Evolutionary conservation across 2,113 vertebrate species (phyloP).

Genomic region (Phyllostomus discolor): DNA sequence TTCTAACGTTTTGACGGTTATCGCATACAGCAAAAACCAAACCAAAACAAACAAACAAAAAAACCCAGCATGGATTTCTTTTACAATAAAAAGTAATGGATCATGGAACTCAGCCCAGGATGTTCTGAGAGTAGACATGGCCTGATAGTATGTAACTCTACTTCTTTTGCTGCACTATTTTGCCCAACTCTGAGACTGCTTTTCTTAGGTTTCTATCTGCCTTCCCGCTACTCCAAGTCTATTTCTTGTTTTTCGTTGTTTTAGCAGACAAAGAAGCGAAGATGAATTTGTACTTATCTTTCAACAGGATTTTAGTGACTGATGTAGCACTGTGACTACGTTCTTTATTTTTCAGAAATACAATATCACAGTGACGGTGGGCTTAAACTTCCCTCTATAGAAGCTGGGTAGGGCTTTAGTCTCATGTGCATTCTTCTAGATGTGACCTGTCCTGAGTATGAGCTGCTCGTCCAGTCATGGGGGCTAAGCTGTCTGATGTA

Average conservation of each 20-base stretch:
- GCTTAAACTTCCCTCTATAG: neutral
- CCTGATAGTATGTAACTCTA: neutral
- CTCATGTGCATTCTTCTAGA: neutral
- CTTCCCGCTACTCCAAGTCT: neutral
- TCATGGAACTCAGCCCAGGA: neutral
- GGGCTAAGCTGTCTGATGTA: neutral
- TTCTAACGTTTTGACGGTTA: constrained; percentile 30
- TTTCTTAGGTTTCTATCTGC: neutral
- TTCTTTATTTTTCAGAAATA: constrained; percentile 16
- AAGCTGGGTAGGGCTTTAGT: neutral
- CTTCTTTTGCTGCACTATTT: neutral
- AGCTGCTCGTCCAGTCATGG: neutral
- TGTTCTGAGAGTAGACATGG: neutral
- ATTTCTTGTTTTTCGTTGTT: neutral
- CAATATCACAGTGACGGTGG: neutral
- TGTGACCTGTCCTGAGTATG: neutral
- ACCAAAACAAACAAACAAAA: too few relatives aligned
- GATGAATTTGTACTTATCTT: neutral
- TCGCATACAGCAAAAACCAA: neutral
- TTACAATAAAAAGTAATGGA: constrained; percentile 13
- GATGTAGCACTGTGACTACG: neutral
- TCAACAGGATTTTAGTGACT: neutral
- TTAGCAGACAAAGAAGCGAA: neutral
- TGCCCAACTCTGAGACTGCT: neutral
- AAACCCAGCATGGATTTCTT: neutral